phyloP scores from a whole-genome alignment of 2,888 invertebrate species.

The Tetragonula carbonaria region DNA sequence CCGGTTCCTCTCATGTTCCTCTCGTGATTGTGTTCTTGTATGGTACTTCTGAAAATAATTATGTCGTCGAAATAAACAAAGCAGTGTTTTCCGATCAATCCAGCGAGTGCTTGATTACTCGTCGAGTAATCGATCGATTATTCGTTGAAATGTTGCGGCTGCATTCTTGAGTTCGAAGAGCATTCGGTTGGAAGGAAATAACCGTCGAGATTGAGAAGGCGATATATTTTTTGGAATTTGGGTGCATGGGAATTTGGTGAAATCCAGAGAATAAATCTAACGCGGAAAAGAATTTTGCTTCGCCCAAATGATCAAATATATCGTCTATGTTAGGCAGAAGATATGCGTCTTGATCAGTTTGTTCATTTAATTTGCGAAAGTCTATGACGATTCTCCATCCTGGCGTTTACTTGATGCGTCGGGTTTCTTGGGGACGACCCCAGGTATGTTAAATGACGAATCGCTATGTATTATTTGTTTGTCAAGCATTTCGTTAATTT shows the following conservation, averaged over 20 bases:
- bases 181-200: background rate
- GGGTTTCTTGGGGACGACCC: background rate
- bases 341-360: no score
- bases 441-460: no score
- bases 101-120: background rate
- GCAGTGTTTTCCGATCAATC: background rate
- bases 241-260: background rate
- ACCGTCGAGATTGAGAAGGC: background rate
- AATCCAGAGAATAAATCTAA: background rate
- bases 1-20: no score
- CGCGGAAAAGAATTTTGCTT: background rate
- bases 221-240: background rate
- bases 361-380: no score
- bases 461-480: no score
- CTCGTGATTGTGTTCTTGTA: no score
- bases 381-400: no score
- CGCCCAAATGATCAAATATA: background rate
- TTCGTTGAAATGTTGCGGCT: background rate
- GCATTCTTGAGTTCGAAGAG: no score
- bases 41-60: background rate
- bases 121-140: background rate
- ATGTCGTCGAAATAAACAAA: background rate
- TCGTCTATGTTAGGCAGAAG: background rate
- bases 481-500: no score
- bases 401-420: background rate